Percentiles rank a stretch among this genome's conserved stretches.
phyloP scores from a whole-genome alignment of 2,888 invertebrate genomes.

The Hoplodrina blanda region DNA sequence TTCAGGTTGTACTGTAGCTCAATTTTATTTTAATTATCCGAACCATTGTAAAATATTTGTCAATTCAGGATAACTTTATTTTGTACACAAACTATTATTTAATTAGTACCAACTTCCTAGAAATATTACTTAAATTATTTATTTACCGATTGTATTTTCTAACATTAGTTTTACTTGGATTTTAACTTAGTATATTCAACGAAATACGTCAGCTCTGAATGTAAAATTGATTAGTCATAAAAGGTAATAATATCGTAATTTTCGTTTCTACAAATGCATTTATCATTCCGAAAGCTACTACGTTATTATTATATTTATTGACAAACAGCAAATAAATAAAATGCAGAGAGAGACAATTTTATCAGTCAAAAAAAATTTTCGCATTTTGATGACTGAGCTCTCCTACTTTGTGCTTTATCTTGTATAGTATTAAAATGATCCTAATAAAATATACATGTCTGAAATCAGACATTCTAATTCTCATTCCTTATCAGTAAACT shows the following conservation, averaged over 20 bases:
- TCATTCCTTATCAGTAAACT: slow-evolving; percentile 44
- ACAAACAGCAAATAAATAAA: no score
- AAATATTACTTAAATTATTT: slow-evolving; percentile 4
- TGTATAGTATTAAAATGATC: slow-evolving; percentile 13
- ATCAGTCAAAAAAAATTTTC: no score
- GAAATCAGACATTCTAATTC: background rate
- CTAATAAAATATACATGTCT: background rate
- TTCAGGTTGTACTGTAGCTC: background rate
- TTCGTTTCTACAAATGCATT: slow-evolving; percentile 15
- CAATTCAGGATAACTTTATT: background rate
- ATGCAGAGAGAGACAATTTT: no score
- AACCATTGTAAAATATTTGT: background rate
- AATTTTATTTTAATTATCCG: background rate
- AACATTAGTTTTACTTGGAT: slow-evolving; percentile 6
- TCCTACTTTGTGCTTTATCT: background rate
- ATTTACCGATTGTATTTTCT: slow-evolving; percentile 13
- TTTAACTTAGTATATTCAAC: slow-evolving; percentile 16
- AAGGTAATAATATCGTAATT: background rate
- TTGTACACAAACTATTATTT: slow-evolving; percentile 7
- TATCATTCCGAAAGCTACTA: slow-evolving; percentile 22
- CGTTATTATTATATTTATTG: background rate
- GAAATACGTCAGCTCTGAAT: slow-evolving; percentile 7
- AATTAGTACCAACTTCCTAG: background rate
- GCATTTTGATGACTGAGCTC: no score
- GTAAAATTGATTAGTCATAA: background rate